Percentiles rank a stretch among this genome's conserved stretches.
These are phyloP conservation scores for Drosophila tsacasi DNA, from an alignment of 1,140 invertebrate genomes.

Conservation along the genomic window DNA sequence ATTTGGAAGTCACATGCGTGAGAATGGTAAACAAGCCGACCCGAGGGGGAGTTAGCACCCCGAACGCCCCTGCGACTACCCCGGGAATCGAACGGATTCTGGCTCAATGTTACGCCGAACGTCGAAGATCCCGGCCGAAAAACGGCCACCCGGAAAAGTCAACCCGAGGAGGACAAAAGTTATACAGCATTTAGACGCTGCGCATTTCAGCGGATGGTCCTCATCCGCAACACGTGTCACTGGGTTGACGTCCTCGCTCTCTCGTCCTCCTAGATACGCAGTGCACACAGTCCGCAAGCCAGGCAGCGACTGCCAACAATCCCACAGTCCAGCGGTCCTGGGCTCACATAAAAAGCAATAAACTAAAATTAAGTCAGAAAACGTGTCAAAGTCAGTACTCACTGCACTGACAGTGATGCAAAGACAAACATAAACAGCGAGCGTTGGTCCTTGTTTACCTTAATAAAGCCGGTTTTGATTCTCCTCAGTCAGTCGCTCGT, in stretches of 20 bases:
- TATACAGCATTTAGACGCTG: constrained; percentile 34
- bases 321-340: constrained; percentile 16
- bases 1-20: constrained; percentile 85
- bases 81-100: constrained; percentile 37
- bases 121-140: constrained; percentile 41
- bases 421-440: constrained; percentile 79
- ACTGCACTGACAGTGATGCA: constrained; percentile 76
- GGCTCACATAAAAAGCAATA: constrained; percentile 75
- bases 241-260: constrained; percentile 17
- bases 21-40: constrained; percentile 82
- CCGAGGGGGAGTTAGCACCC: constrained; percentile 13
- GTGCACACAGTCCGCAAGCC: constrained; percentile 39
- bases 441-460: constrained; percentile 75
- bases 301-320: not conserved
- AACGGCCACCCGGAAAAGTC: constrained; percentile 54
- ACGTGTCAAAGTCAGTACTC: constrained; percentile 82
- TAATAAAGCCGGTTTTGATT: constrained; percentile 59
- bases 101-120: constrained; percentile 54
- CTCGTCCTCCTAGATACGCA: constrained; percentile 58
- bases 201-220: constrained; percentile 57
- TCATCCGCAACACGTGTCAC: constrained; percentile 79
- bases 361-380: constrained; percentile 84
- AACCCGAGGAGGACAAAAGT: constrained; percentile 63
- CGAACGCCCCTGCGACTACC: not conserved
- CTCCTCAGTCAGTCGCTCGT: constrained; percentile 12